These are phyloP conservation scores for Drosophila atripex DNA, from an alignment of 2,888 invertebrate genomes.

Conservation along the genomic window DNA sequence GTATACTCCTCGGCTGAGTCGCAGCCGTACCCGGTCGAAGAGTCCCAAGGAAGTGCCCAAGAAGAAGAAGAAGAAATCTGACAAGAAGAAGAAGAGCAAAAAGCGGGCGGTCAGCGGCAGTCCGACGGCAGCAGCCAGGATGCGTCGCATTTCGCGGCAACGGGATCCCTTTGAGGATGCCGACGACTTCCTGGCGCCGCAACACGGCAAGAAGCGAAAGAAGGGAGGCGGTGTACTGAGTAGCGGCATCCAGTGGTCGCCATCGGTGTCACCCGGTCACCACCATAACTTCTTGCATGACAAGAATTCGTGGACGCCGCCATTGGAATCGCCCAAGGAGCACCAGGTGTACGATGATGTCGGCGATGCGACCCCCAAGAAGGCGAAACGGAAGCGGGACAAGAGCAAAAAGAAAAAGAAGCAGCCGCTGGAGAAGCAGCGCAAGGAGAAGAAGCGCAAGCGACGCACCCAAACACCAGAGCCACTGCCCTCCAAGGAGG, in stretches of 20 bases:
- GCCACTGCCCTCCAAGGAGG: slow-evolving; percentile 91
- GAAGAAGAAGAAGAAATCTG: slow-evolving; percentile 76
- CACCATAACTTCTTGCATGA: slow-evolving; percentile 66
- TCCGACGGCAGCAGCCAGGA: slow-evolving; percentile 58
- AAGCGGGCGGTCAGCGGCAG: slow-evolving; percentile 66
- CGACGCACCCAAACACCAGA: slow-evolving; percentile 83
- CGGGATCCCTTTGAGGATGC: slow-evolving; percentile 75
- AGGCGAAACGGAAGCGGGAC: slow-evolving; percentile 81
- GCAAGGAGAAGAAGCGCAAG: slow-evolving; percentile 81
- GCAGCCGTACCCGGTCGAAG: slow-evolving; percentile 77
- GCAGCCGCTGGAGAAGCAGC: slow-evolving; percentile 51
- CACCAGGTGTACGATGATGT: slow-evolving; percentile 43
- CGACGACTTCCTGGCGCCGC: slow-evolving; percentile 67
- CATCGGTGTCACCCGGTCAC: slow-evolving; percentile 85
- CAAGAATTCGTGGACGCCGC: slow-evolving; percentile 87
- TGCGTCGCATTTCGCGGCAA: slow-evolving; percentile 75
- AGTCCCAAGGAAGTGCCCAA: slow-evolving; percentile 71
- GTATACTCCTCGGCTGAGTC: slow-evolving; percentile 81
- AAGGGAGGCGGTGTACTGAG: slow-evolving; percentile 18
- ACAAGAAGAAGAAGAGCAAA: slow-evolving; percentile 78
- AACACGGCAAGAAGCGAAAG: slow-evolving; percentile 71
- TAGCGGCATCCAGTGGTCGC: slow-evolving; percentile 60
- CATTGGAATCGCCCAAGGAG: slow-evolving; percentile 82
- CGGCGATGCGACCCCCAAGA: slow-evolving; percentile 59
- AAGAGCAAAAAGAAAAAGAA: slow-evolving; percentile 84